These are phyloP conservation scores for Esperia sulphurella DNA, from an alignment of 2,888 invertebrate species.

Conservation along the genomic window DNA sequence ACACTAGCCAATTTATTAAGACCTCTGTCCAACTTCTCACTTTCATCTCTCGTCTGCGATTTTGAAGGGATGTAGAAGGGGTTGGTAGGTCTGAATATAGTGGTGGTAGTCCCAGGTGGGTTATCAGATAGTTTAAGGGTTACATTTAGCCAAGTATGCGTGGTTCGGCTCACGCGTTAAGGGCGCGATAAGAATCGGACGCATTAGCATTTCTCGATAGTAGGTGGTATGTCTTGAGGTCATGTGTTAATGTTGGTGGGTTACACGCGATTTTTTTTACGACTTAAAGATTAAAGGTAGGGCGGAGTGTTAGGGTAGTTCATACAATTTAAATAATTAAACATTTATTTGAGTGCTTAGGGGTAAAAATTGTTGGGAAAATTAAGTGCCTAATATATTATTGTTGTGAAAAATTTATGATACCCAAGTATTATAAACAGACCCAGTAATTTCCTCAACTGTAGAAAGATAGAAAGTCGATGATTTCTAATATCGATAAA, in stretches of 20 bases:
- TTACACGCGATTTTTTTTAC: constrained; percentile 52
- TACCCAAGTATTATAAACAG: neutral
- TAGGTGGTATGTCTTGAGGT: constrained; percentile 62
- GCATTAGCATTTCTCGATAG: constrained; percentile 72
- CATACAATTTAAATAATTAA: neutral
- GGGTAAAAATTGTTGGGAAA: neutral
- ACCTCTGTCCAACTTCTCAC: constrained; percentile 14
- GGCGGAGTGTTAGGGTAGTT: neutral
- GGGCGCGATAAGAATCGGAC: constrained; percentile 55
- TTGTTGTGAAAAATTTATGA: neutral
- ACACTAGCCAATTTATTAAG: constrained; percentile 32
- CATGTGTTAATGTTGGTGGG: constrained; percentile 56
- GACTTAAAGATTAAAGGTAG: neutral
- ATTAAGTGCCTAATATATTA: neutral
- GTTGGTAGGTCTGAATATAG: constrained; percentile 25
- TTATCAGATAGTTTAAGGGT: constrained; percentile 75
- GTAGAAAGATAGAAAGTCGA: too few relatives aligned
- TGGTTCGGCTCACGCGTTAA: constrained; percentile 70
- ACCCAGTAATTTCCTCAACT: too few relatives aligned
- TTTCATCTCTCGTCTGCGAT: neutral
- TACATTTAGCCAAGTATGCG: constrained; percentile 68
- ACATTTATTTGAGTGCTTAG: neutral
- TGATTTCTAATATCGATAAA: too few relatives aligned
- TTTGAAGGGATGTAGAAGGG: constrained; percentile 1
- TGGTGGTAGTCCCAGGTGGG: constrained; percentile 44